Evolutionary conservation across 2,888 invertebrate species (phyloP), one percentile per base, ranked within the genome.

Genomic region (Aphidoletes aphidimyza): DNA sequence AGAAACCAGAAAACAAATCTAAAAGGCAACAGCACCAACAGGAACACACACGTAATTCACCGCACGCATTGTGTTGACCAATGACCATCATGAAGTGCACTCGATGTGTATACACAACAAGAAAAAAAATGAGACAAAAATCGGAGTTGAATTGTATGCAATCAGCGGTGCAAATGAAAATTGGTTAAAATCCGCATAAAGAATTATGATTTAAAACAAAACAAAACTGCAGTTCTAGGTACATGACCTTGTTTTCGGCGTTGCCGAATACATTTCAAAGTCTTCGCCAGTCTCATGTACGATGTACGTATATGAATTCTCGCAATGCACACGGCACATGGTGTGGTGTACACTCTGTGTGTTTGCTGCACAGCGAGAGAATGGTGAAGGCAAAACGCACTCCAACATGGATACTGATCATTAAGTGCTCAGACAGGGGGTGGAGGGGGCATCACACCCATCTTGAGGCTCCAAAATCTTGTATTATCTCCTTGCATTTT

Each of bases 161-260:
- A 34, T 2, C 54, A 54, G 54, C 54, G 22, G 30, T 30, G 69
- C 69, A 3, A 30, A 69, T 30, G 30, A 69, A 69, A 30, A 69
- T 30, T 30, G 11, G 30, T 30, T 6, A 69, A 30, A 69, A 69
- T 69, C 26, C 30, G 69, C n/a, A n/a, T n/a, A n/a, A n/a, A n/a
- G n/a, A n/a, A n/a, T n/a, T n/a, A n/a, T n/a, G n/a, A n/a, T n/a
- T n/a, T n/a, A n/a, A n/a, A n/a, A n/a, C n/a, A n/a, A n/a, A n/a
- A 69, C 30, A 30, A 69, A 69, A 69, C 1, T 69, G 26, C 69
- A 69, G 17, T 69, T 69, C 69, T 69, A 69, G 69, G 69, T 69
- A 69, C 69, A 69, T 69, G 69, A 69, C 69, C 69, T 69, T 69
- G 69, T 69, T 69, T 69, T 69, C 30, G 69, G 69, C 30, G 69